Conservation (phyloP, 2,113 vertebrate species). For the Galemys pyrenaicus region DNA sequence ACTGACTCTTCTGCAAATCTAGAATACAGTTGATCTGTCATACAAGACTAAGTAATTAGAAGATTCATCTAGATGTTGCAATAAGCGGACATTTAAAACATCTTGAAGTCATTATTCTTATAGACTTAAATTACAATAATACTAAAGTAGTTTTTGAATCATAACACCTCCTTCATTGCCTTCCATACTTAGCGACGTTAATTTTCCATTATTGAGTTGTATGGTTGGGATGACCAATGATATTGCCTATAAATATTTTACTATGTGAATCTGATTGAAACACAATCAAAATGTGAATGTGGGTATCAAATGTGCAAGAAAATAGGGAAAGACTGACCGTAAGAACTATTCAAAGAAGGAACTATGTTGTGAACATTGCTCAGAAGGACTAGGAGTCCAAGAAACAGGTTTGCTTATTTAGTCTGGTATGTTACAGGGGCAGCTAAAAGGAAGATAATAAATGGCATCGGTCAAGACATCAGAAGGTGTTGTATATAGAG, state of each 20-base stretch:
- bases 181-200: background rate
- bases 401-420: background rate
- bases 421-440: background rate
- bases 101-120: background rate
- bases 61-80: background rate
- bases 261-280: background rate
- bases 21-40: background rate
- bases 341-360: background rate
- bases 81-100: background rate
- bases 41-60: background rate
- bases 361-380: background rate
- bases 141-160: background rate
- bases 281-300: background rate
- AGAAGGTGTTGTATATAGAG: background rate
- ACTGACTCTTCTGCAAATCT: background rate
- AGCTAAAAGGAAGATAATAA: constrained; percentile 23
- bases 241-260: background rate
- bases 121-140: background rate
- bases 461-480: background rate
- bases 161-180: background rate
- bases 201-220: background rate
- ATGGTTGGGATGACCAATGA: background rate
- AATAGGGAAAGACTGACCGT: background rate
- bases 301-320: background rate
- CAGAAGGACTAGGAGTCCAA: background rate